Base-by-base conservation (phyloP, 2,113 vertebrate species). In the Solea solea region DNA sequence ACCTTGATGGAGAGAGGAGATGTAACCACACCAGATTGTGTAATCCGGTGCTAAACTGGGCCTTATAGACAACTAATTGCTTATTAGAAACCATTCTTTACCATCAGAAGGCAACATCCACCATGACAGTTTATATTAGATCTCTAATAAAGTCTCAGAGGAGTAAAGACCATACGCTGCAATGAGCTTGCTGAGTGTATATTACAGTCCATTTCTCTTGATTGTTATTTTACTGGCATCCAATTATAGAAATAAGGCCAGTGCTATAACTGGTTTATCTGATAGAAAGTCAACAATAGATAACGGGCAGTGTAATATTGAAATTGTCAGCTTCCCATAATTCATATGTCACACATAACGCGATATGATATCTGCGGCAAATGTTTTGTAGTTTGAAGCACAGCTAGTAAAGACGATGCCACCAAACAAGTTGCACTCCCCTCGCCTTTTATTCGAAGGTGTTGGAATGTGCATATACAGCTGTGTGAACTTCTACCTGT, bases 231-330 rank as follows among this genome's bases (percentile, higher is more conserved):
- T 76, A 86, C 51, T 7, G n/a, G 52, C 67, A 84, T 64, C 57
- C 72, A 81, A 83, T 86, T 88, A 88, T 53, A 86, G 76, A 76
- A 88, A 92, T 86, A 81, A 89, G 78, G 73, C 56, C 69, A 69
- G 61, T 2, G 41, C 64, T 4, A 52, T 5, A 45, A 55, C 49
- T 42, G 59, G 48, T 46, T 86, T 73, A 83, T 86, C 71, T 65
- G 72, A 83, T 70, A 62, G 59, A 46, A 72, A 76, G 68, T 73
- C 73, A 58, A 67, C 75, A 76, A 64, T 57, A 57, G 55, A 78
- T 85, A 81, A 87, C 86, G 75, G 75, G 56, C 50, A 15, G 57
- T 52, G 65, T 77, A 72, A 84, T 53, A 46, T 45, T 58, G 62
- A 79, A 2, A 81, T 62, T 74, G 78, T 82, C 60, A 44, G 57